Base-by-base conservation (phyloP, 2,888 invertebrate genomes). In the Sphaeridia pumilis region DNA sequence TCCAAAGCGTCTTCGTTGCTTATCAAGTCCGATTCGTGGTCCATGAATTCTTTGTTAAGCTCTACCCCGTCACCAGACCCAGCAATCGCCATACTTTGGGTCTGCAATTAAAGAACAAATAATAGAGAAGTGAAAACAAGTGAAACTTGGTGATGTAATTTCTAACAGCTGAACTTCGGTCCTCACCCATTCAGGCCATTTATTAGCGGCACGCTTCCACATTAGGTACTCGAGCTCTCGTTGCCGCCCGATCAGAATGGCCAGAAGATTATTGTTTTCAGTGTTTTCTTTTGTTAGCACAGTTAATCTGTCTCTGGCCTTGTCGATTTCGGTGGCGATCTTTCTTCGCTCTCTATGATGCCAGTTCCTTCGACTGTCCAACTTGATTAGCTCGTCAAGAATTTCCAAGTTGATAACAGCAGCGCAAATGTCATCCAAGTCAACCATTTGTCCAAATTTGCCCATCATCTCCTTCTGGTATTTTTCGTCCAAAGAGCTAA, bases 321-420 rank as follows among this genome's bases (percentile, higher is more conserved):
- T 53, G 22, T 59, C 48, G 21, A 65, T 52, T 24, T 55, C 49
- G 10, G 58, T 51, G 7, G 58, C 45, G 36, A 58, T 49, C 35
- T 41, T 26, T 14, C 48, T 50, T 36, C 57, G 41, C 44, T 61
- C 56, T 17, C 45, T 27, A 36, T 63, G 59, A 20, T 65, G 60
- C n/a, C 50, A 38, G 42, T 57, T 60, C 24, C 63, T 34, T 17
- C 55, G 35, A 25, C 50, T 54, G 7, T 61, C 63, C 3, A 65
- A 38, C n/a, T 57, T 46, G 2, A 57, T 49, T 17, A 60, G 56
- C 22, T 57, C 55, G 26, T 63, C 59, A 2, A 60, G 41, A 12
- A 61, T 52, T 28, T 61, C 61, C 12, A 65, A 31, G 35, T 65
- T 65, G 22, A 65, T 61, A 4, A 60, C 50, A 4, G 56, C 57